phyloP scores from a whole-genome alignment of 2,113 vertebrate species.

The cattle (Bos taurus) region ARS-UCD2.0 NC_037345.1:26907501-26908000 shows the following conservation, averaged over 20 bases:
- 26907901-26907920: background rate
- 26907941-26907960: conserved; percentile 40
- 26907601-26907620: background rate
- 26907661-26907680: background rate
- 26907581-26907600: background rate
- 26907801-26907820: background rate
- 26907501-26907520: background rate
- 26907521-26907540: background rate
- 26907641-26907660: background rate
- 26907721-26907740: background rate
- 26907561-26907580: background rate
- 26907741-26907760: background rate
- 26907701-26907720: background rate
- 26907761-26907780: background rate
- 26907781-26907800: background rate
- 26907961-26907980: conserved; percentile 11
- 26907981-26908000: conserved; percentile 33
- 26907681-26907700: background rate
- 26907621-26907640: background rate
- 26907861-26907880: background rate
- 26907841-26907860: background rate
- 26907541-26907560: background rate
- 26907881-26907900: background rate
- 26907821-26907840: background rate
- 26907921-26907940: background rate